Evolutionary conservation across 1,140 invertebrate genomes (phyloP), one percentile per base, ranked within the genome.

Genomic region (Sycophila sp.): DNA sequence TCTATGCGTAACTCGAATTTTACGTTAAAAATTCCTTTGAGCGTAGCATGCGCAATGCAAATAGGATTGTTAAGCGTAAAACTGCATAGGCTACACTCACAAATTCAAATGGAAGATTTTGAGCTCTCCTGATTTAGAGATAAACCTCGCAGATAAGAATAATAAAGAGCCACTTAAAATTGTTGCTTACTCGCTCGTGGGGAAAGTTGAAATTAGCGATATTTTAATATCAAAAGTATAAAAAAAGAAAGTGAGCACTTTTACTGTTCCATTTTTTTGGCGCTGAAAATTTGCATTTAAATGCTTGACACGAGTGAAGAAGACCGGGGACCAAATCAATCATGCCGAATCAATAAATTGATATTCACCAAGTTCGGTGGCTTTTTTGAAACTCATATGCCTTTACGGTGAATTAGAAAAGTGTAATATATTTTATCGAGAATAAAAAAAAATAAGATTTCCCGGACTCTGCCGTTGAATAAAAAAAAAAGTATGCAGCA

Each of bases 141-240:
- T 22, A 38, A n/a, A 36, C 38, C 22, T 6, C 32, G 11, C 7
- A 13, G 40, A 45, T 47, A 62, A 47, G 5, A 47, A n/a, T 62
- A 10, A 32, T 17, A n/a, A 32, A 62, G 11, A 36, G 11, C 19
- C 11, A 28, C n/a, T 49, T 7, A 38, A 26, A 5, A 36, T 36
- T 15, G 17, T 36, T n/a, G 19, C 7, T 28, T 40, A 55, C 42
- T n/a, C n/a, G 6, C 28, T 66, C 30, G 40, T 22, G 32, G 51
- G 24, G 63, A 55, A 66, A 66, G 63, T 66, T 56, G 8, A 55
- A 42, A 42, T 66, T 30, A 40, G 7, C 45, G 0, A 56, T 55
- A 56, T 47, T 32, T 30, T 28, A 45, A 58, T 47, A 24, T 56
- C 24, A 30, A 49, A 63, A 34, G 10, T 26, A 15, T 4, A n/a